Conservation (phyloP, 30 jellyfish, hydroid and myxozoan species). For the Pseudorhiza aurosa region DNA sequence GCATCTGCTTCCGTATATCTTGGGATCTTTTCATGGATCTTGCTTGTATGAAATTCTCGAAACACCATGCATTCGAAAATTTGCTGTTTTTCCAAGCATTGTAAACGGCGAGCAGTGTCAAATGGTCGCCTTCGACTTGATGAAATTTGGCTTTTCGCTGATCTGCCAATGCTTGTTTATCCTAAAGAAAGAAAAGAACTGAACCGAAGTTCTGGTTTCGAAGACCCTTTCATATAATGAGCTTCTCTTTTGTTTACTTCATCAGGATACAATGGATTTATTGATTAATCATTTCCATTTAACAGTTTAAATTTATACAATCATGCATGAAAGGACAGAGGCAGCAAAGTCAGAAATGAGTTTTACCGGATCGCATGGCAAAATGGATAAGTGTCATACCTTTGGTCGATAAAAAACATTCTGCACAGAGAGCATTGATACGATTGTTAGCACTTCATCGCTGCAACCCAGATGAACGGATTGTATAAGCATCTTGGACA, state of each 20-base stretch:
- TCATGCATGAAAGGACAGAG: no score
- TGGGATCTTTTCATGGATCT: slow-evolving; percentile 95
- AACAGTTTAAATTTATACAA: no score
- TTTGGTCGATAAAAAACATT: slow-evolving; percentile 95
- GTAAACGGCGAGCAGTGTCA: slow-evolving; percentile 94
- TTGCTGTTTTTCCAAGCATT: slow-evolving; percentile 99
- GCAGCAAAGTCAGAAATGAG: no score
- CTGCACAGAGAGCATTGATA: slow-evolving; percentile 97
- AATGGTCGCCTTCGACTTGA: slow-evolving; percentile 97
- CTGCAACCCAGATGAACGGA: slow-evolving; percentile 98
- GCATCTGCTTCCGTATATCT: slow-evolving; percentile 95
- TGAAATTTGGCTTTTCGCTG: slow-evolving; percentile 97
- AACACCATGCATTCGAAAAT: slow-evolving; percentile 98
- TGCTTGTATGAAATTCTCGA: slow-evolving; percentile 96
- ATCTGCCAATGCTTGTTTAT: slow-evolving; percentile 97
- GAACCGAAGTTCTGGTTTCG: no score
- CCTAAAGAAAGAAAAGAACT: slow-evolving; percentile 54
- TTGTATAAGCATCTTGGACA: slow-evolving; percentile 94
- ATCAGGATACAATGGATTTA: no score
- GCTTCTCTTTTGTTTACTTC: no score
- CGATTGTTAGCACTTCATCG: slow-evolving; percentile 93
- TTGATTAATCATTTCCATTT: no score
- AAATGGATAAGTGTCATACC: no score
- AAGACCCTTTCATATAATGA: no score
- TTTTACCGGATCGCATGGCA: no score